These are phyloP conservation scores for Seriola quinqueradiata DNA, from an alignment of 2,113 vertebrate species.

Conservation along the genomic window DNA sequence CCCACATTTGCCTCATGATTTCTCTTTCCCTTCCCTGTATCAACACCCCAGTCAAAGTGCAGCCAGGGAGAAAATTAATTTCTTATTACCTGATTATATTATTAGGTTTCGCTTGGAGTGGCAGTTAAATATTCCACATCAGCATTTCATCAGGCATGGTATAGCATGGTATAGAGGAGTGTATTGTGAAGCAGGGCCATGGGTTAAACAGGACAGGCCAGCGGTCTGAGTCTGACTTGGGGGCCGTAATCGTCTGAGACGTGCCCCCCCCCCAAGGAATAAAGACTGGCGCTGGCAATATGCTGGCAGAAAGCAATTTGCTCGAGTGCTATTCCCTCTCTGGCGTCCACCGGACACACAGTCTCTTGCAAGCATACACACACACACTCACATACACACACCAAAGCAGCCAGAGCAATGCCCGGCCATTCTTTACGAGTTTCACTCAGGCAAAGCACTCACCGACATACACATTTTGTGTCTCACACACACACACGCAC, in stretches of 20 bases:
- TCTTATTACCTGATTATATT: conserved; percentile 86
- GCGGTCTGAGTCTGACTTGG: conserved; percentile 37
- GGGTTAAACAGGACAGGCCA: conserved; percentile 36
- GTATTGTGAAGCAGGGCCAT: conserved; percentile 41
- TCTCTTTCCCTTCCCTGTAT: conserved; percentile 70
- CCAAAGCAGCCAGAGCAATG: conserved; percentile 36
- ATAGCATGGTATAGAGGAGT: conserved; percentile 47
- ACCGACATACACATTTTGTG: conserved; percentile 37
- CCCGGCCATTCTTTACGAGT: conserved; percentile 41
- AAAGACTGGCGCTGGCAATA: conserved; percentile 81
- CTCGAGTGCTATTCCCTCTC: conserved; percentile 68
- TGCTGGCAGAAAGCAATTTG: conserved; percentile 84
- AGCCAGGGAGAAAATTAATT: conserved; percentile 89
- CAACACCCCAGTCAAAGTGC: conserved; percentile 84
- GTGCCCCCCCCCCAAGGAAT: conserved; percentile 64
- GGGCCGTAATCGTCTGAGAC: conserved; percentile 73
- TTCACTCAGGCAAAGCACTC: conserved; percentile 47
- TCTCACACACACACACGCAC: background rate
- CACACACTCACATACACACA: conserved; percentile 37
- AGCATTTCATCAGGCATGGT: conserved; percentile 73
- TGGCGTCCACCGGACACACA: conserved; percentile 30
- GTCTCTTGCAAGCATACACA: background rate
- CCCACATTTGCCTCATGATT: conserved; percentile 51
- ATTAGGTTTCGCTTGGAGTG: conserved; percentile 77
- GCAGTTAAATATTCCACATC: conserved; percentile 81